These are phyloP conservation scores for Aspidiotus rigidus DNA, from an alignment of 2,888 invertebrate genomes.

Conservation along the genomic window DNA sequence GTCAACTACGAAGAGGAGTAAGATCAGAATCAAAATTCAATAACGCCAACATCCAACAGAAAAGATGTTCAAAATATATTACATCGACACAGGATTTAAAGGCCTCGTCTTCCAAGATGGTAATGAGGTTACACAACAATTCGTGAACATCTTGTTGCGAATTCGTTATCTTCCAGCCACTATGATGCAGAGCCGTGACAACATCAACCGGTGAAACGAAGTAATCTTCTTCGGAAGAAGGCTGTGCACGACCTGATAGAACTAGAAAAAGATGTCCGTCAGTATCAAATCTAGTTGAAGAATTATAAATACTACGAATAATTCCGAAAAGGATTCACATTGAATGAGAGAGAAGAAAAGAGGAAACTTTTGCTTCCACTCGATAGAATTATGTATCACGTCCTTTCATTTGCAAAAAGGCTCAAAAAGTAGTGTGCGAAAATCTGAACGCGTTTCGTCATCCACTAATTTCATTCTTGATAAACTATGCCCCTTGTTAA, in stretches of 20 bases:
- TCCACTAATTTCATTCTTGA: background rate
- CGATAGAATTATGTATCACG: too few relatives aligned
- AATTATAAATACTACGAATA: too few relatives aligned
- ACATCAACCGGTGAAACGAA: constrained; percentile 57
- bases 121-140: constrained; percentile 74
- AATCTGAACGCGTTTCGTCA: too few relatives aligned
- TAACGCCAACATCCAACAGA: background rate
- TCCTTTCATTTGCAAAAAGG: too few relatives aligned
- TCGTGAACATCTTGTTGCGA: constrained; percentile 94
- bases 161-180: constrained; percentile 78
- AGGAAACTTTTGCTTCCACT: too few relatives aligned
- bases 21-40: background rate
- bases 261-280: constrained; percentile 45
- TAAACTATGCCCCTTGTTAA: background rate
- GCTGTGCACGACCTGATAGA: constrained; percentile 50
- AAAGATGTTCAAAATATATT: constrained; percentile 8
- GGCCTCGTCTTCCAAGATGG: constrained; percentile 81
- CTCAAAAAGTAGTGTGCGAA: too few relatives aligned
- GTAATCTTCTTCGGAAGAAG: constrained; percentile 40
- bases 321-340: too few relatives aligned
- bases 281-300: too few relatives aligned
- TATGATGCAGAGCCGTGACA: constrained; percentile 60
- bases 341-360: too few relatives aligned
- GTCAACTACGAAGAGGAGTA: constrained; percentile 2
- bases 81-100: constrained; percentile 35